These are phyloP conservation scores for Macaria liturata DNA, from an alignment of 2,888 invertebrate genomes.

Conservation along the genomic window DNA sequence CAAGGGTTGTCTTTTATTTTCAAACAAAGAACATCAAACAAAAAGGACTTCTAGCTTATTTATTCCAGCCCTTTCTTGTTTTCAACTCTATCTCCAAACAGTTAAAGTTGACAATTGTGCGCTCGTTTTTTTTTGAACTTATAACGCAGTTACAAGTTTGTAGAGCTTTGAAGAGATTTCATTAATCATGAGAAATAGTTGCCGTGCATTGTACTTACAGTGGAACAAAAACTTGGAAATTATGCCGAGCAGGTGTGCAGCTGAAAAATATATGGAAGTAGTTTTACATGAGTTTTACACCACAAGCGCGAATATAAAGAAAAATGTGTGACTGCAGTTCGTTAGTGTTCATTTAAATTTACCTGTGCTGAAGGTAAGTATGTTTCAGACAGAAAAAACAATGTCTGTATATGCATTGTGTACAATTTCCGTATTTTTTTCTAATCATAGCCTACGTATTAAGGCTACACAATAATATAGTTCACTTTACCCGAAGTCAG, in stretches of 20 bases:
- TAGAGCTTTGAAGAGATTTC: slow-evolving; percentile 15
- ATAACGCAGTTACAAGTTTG: slow-evolving; percentile 13
- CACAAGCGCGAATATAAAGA: too few relatives aligned
- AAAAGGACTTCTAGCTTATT: slow-evolving; percentile 28
- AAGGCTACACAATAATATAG: too few relatives aligned
- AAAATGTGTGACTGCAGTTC: too few relatives aligned
- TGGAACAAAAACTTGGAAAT: too few relatives aligned
- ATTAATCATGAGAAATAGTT: slow-evolving; percentile 11
- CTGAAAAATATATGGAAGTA: too few relatives aligned
- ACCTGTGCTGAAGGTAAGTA: not conserved
- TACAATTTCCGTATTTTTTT: too few relatives aligned
- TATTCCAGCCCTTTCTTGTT: slow-evolving; percentile 18
- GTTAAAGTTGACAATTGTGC: slow-evolving; percentile 9
- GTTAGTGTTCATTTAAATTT: not conserved
- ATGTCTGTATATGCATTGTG: too few relatives aligned
- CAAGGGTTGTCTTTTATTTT: slow-evolving; percentile 31
- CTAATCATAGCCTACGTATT: too few relatives aligned
- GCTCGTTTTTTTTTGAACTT: slow-evolving; percentile 5
- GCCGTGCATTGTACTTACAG: slow-evolving; percentile 2
- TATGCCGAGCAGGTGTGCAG: too few relatives aligned
- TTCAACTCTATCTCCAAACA: slow-evolving; percentile 4
- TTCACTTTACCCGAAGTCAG: too few relatives aligned
- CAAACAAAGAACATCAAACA: slow-evolving; percentile 37
- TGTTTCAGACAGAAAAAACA: not conserved
- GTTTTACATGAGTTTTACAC: too few relatives aligned